A percentile compares a stretch with the other conserved stretches of the same genome.
phyloP scores from a whole-genome alignment of 2,113 vertebrate species.

The Neoarius graeffei region DNA sequence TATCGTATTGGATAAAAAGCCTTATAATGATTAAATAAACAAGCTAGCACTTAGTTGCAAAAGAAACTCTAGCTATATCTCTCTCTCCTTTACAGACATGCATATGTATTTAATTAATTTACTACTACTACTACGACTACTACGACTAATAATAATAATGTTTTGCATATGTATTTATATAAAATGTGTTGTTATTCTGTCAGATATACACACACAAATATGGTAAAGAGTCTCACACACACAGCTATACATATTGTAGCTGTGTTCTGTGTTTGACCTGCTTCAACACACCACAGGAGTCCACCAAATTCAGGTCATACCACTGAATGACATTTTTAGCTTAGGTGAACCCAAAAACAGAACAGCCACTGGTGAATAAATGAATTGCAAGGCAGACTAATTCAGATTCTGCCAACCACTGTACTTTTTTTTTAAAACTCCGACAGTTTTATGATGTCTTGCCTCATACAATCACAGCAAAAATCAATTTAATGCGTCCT shows the following conservation, averaged over 20 bases:
- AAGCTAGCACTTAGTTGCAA: neutral
- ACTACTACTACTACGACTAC: too few species aligned
- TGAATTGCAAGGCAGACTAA: neutral
- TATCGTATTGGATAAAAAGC: neutral
- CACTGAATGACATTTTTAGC: slow-evolving; percentile 3
- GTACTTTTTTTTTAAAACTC: neutral
- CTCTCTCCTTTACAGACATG: neutral
- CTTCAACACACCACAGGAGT: slow-evolving; percentile 17
- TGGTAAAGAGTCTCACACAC: neutral
- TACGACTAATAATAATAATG: too few species aligned
- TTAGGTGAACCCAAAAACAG: slow-evolving; percentile 5
- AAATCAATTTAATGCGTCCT: neutral
- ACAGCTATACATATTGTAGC: neutral
- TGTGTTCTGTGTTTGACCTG: neutral
- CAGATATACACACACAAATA: neutral
- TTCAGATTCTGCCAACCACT: neutral
- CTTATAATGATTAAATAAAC: slow-evolving; percentile 29
- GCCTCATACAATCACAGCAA: neutral
- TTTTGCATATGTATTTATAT: neutral
- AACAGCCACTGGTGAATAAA: neutral
- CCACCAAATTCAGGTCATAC: slow-evolving; percentile 3
- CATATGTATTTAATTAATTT: neutral
- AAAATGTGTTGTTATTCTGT: too few species aligned
- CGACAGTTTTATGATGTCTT: neutral
- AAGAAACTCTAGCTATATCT: neutral